Conservation (phyloP, 2,888 invertebrate genomes). For the Marasmarcha lunaedactyla region DNA sequence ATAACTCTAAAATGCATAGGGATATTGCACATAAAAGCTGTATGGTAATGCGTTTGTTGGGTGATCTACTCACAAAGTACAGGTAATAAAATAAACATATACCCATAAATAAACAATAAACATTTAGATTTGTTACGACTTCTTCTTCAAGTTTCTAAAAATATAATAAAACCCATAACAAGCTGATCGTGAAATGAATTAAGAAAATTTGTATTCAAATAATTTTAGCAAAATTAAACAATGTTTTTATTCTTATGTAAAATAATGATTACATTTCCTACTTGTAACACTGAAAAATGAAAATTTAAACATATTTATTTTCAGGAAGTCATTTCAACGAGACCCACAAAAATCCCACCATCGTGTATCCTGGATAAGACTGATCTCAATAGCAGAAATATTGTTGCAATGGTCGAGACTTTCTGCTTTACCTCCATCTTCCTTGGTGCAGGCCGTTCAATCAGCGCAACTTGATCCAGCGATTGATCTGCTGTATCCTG, state of each 20-base stretch:
- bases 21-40: conserved; percentile 65
- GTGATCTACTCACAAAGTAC: conserved; percentile 67
- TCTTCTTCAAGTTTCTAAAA: too few species aligned
- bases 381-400: conserved; percentile 27
- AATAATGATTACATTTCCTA: too few species aligned
- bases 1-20: conserved; percentile 45
- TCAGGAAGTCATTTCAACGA: conserved; percentile 37
- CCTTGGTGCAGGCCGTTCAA: conserved; percentile 35
- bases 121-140: too few species aligned
- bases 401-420: conserved; percentile 38
- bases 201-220: too few species aligned
- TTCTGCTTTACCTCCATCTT: conserved; percentile 41
- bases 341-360: conserved; percentile 28
- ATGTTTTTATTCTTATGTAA: too few species aligned
- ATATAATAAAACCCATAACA: too few species aligned
- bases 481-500: conserved; percentile 40
- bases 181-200: too few species aligned
- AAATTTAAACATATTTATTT: too few species aligned
- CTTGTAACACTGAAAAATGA: too few species aligned
- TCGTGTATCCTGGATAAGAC: conserved; percentile 42
- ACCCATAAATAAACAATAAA: too few species aligned
- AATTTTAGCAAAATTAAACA: too few species aligned
- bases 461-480: conserved; percentile 44
- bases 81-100: conserved; percentile 55
- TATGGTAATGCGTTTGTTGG: conserved; percentile 67